phyloP scores from a whole-genome alignment of 2,113 vertebrate species.

The Tylochromis polylepis region DNA sequence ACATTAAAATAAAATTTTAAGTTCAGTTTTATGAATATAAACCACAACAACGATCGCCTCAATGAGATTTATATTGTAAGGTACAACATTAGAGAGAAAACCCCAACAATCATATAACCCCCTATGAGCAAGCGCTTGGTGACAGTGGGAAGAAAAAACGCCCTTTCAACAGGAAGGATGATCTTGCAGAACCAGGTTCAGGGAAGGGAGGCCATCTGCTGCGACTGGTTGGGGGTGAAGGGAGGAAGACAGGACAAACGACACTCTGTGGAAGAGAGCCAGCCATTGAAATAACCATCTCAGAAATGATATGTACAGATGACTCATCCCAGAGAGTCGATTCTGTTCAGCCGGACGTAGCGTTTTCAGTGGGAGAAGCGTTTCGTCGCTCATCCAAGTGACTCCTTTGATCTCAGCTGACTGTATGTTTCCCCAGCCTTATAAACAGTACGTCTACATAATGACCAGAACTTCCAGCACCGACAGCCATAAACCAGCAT shows the following conservation, averaged over 20 bases:
- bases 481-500: not conserved
- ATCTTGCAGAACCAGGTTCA: fast-evolving
- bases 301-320: not conserved
- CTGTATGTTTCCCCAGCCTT: not conserved
- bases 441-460: not conserved
- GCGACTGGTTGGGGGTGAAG: not conserved
- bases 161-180: not conserved
- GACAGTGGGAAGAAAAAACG: not conserved
- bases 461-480: not conserved
- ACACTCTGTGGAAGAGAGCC: not conserved
- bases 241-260: not conserved
- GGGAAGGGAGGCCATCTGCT: not conserved
- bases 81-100: not conserved
- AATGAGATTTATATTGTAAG: not conserved
- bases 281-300: not conserved
- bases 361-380: not conserved
- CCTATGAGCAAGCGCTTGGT: not conserved
- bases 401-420: not conserved
- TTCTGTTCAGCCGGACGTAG: not conserved
- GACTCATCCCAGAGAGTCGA: not conserved
- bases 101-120: fast-evolving
- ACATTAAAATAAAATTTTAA: not conserved
- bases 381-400: not conserved
- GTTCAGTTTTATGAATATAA: not conserved
- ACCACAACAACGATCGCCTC: not conserved